Base-by-base conservation (phyloP, 2,797 vertebrate species). In the Melanotaenia parkinsoni region DNA sequence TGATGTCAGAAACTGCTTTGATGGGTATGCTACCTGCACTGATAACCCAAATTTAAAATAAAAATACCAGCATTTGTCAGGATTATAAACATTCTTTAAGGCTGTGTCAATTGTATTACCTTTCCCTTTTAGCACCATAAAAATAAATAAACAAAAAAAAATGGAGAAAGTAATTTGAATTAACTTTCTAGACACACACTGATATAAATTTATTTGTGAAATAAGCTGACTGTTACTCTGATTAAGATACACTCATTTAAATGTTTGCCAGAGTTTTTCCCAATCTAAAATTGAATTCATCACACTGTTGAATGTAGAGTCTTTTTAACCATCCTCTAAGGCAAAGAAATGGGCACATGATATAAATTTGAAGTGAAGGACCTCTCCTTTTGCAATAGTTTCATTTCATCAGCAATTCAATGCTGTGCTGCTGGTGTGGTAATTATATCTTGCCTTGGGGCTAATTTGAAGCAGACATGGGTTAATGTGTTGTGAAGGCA, bases 401-500 rank as follows among this genome's bases (percentile, higher is more conserved):
- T 81, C 5, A 80, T 74, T 87, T 82, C 67, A 81, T 77, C 71
- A 81, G 75, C 61, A 58, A 61, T 73, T 53, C 35, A 59, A 43
- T 28, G 67, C 77, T 11, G 60, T 58, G 63, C 72, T 47, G 64
- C 74, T 40, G 22, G 32, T 58, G 75, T 74, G 67, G 76, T 85
- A 83, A 87, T 88, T 89, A 86, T 63, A 77, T 80, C 51, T 72
- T 58, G 67, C 72, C 77, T 82, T 24, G 64, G 68, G 86, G 81
- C 74, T 75, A 67, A 67, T 79, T 53, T 74, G 74, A 90, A 70
- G 66, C 72, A 65, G 71, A 83, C 79, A 59, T 2, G 56, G 77
- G 79, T 86, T 90, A 88, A 86, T 90, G 85, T 81, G 70, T 83
- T 86, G 75, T 78, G 81, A 86, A 80, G 66, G 76, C 70, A 82